phyloP scores from a whole-genome alignment of 2,113 vertebrate species.

The Arvicanthis niloticus region DNA sequence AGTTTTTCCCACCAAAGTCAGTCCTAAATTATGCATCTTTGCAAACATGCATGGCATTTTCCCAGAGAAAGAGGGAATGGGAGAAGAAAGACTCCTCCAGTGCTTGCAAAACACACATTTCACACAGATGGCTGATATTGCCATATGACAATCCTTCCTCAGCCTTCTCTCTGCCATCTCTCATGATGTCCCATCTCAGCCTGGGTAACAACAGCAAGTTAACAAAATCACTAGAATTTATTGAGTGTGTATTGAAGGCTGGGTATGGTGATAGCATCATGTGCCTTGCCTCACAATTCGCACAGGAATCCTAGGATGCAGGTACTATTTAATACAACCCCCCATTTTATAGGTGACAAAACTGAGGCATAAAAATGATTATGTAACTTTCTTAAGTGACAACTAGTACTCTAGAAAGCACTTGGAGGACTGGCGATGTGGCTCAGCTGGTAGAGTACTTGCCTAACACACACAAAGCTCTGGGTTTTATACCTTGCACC shows the following conservation, averaged over 20 bases:
- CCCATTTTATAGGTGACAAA: not conserved
- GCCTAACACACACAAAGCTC: not conserved
- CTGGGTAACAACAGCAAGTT: not conserved
- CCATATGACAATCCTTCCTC: not conserved
- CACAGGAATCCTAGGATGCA: not conserved
- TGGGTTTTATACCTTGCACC: not conserved
- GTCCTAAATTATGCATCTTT: not conserved
- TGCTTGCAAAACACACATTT: not conserved
- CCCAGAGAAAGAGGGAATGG: not conserved
- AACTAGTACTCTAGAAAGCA: not conserved
- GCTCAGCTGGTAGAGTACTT: not conserved
- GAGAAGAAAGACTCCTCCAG: not conserved
- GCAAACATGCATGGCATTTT: constrained; percentile 1
- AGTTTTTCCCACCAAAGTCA: not conserved
- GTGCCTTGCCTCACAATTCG: not conserved
- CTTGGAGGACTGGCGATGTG: not conserved
- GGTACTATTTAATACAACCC: not conserved
- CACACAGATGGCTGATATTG: not conserved
- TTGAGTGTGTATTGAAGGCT: not conserved
- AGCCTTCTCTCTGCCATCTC: not conserved
- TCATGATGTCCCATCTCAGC: not conserved
- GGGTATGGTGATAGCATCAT: not conserved
- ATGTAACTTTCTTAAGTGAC: not conserved
- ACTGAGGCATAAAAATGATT: not conserved
- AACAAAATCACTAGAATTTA: not conserved